These are phyloP conservation scores for Andricus curvator DNA, from an alignment of 2,888 invertebrate species.

Conservation along the genomic window DNA sequence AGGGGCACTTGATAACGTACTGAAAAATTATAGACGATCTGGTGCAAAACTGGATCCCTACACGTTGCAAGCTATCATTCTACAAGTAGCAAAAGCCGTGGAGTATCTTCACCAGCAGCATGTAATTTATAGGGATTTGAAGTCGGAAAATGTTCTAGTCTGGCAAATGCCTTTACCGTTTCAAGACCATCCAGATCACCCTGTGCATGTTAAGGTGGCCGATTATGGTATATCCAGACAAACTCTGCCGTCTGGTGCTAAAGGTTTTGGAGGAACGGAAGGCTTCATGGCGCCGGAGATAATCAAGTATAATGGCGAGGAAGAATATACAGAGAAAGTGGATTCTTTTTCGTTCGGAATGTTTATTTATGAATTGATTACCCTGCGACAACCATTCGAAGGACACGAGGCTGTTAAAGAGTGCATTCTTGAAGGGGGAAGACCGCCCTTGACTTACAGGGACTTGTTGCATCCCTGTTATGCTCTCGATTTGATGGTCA, in stretches of 20 bases:
- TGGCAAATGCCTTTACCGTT: conserved; percentile 95
- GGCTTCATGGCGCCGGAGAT: conserved; percentile 99
- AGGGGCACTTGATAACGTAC: conserved; percentile 91
- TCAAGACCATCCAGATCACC: conserved; percentile 83
- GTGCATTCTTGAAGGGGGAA: conserved; percentile 95
- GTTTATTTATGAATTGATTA: conserved; percentile 97
- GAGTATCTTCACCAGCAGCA: conserved; percentile 96
- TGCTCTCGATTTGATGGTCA: conserved; percentile 95
- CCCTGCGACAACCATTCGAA: conserved; percentile 96
- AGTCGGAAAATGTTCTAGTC: conserved; percentile 99
- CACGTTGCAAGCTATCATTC: conserved; percentile 89
- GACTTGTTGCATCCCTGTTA: conserved; percentile 92
- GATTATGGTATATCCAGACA: conserved; percentile 97
- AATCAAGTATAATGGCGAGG: conserved; percentile 98
- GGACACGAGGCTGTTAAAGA: conserved; percentile 98
- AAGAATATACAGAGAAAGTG: conserved; percentile 99
- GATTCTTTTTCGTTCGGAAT: conserved; percentile 99
- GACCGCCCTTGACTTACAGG: conserved; percentile 92
- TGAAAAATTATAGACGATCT: conserved; percentile 91
- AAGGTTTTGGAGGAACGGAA: conserved; percentile 99
- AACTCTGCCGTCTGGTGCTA: conserved; percentile 93
- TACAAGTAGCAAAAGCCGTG: conserved; percentile 95
- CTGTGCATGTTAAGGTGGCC: conserved; percentile 94
- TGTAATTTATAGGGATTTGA: conserved; percentile 95
- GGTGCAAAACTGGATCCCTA: conserved; percentile 90